Evolutionary conservation across 64 coral and sea anemone species (phyloP).

Genomic region (Pocillopora verrucosa): DNA sequence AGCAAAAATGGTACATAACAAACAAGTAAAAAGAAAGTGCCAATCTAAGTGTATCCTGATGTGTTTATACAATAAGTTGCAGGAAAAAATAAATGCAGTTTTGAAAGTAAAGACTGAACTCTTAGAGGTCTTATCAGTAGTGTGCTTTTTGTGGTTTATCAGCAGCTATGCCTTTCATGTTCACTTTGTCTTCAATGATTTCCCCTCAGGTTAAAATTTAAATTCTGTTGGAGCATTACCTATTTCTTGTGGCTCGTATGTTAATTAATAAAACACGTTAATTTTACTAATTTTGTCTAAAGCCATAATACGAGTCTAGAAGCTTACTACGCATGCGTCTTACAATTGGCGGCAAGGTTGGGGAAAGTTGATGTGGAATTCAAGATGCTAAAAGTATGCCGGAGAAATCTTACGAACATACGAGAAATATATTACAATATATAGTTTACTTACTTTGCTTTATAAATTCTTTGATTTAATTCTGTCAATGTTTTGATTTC

Average conservation of each 20-base stretch:
- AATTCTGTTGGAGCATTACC: conserved; percentile 10
- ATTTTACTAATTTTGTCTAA: too few species aligned
- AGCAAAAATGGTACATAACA: background rate
- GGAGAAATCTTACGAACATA: too few species aligned
- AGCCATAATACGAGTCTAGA: too few species aligned
- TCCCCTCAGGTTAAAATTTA: background rate
- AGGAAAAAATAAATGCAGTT: conserved; percentile 21
- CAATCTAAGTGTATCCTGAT: conserved; percentile 4
- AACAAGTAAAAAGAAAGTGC: conserved; percentile 7
- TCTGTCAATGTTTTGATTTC: conserved; percentile 15
- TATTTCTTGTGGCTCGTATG: too few species aligned
- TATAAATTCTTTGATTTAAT: conserved; percentile 33
- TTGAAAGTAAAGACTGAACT: background rate
- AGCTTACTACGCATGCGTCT: too few species aligned
- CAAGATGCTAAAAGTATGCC: too few species aligned
- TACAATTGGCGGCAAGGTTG: too few species aligned
- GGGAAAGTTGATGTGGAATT: too few species aligned
- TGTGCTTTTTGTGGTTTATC: background rate
- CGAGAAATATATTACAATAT: too few species aligned
- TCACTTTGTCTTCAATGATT: conserved; percentile 4
- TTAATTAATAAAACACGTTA: too few species aligned
- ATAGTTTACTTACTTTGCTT: conserved; percentile 24
- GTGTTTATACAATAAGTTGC: background rate
- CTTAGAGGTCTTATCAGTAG: conserved; percentile 10
- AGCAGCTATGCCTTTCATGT: background rate